A percentile compares a stretch with the other conserved stretches of the same genome.
Conservation (phyloP, 2,888 invertebrate genomes). For the Hydrotaea diabolus region DNA sequence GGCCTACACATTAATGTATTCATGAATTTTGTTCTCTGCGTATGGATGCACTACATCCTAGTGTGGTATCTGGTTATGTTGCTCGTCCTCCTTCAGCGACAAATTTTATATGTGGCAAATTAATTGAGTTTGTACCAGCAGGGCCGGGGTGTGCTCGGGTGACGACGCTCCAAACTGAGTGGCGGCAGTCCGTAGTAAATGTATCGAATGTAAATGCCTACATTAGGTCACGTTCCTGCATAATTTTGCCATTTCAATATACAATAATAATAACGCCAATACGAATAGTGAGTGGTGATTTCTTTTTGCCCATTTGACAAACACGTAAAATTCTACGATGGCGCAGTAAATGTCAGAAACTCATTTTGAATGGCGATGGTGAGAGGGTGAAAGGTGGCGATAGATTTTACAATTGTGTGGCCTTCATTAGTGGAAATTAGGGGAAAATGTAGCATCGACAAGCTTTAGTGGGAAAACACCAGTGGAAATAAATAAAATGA, state of each 20-base stretch:
- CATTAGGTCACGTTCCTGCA: conserved; percentile 43
- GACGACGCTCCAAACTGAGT: not conserved
- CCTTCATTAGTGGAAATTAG: too few species aligned
- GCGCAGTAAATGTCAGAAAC: not conserved
- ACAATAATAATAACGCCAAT: conserved; percentile 12
- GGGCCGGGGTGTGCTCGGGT: not conserved
- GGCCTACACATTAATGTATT: not conserved
- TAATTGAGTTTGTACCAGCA: conserved; percentile 20
- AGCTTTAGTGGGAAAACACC: too few species aligned
- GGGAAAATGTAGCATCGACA: too few species aligned
- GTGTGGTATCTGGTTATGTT: not conserved
- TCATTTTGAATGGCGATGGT: not conserved
- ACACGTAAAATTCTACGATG: not conserved
- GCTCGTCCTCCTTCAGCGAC: not conserved
- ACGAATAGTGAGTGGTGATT: not conserved
- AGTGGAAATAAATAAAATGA: too few species aligned
- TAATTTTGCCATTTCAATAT: conserved; percentile 52
- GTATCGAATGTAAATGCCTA: not conserved
- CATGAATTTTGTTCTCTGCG: not conserved
- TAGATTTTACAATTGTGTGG: too few species aligned
- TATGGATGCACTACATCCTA: conserved; percentile 7
- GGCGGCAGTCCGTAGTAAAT: not conserved
- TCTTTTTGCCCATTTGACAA: not conserved
- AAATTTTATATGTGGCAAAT: conserved; percentile 49
- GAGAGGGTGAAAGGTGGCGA: too few species aligned